Base-by-base conservation (phyloP, 2,888 invertebrate species). In the Gasteruption jaculator region DNA sequence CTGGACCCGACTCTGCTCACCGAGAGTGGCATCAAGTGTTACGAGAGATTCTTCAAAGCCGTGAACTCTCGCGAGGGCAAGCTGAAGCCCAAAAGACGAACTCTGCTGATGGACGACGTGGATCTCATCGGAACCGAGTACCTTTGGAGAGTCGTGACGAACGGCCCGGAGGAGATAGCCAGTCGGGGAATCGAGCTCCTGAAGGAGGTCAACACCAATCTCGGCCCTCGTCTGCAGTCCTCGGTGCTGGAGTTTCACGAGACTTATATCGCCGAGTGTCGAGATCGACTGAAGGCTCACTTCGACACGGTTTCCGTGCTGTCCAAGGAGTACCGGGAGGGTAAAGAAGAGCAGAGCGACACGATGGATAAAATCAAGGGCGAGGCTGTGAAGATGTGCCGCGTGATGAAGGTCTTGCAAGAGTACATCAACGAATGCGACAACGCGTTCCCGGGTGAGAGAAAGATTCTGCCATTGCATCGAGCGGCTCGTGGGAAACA, bases 381-480 rank as follows among this genome's bases (percentile, higher is more conserved):
- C 42, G 89, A 89, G 68, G 85, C 86, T 5, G 81, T 85, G 45
- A 83, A 89, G 71, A 91, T 95, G 86, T 91, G 91, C 71, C 82
- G 95, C 54, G 88, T 96, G 40, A 81, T 96, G 72, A 88, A 91
- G 73, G 93, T 95, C 62, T 78, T 96, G 62, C 88, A 91, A 69
- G 95, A 95, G 74, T 96, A 96, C 70, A 83, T 96, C 49, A 87
- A 86, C 59, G 94, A 95, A 74, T 95, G 94, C 75, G 95, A 95
- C 77, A 83, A 83, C 57, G 83, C 84, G 51, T 91, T 86, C 73
- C 80, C 85, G 34, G 89, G 89, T 25, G 95, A 96, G 69, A 77
- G 96, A 51, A 85, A 86, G 63, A 85, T 91, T 60, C 75, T 95
- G 59, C 94, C 95, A 16, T 80, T 95, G 45, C 86, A 87, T 63